These are phyloP conservation scores for Huso huso DNA, from an alignment of 2,797 vertebrate genomes.

Conservation along the genomic window DNA sequence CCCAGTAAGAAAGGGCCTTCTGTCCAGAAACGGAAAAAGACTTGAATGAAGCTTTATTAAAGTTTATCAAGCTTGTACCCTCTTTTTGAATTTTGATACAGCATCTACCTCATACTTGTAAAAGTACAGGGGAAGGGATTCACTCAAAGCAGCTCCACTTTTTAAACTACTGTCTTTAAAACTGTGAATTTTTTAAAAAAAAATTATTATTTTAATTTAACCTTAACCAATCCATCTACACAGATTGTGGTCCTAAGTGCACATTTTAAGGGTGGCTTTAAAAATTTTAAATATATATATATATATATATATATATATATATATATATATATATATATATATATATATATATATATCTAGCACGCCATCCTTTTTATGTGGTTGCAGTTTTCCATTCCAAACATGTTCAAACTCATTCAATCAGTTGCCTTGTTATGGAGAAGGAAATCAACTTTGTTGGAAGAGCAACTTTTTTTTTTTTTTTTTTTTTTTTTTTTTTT, in stretches of 20 bases:
- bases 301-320: too few species aligned
- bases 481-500: too few species aligned
- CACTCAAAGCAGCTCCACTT: constrained; percentile 49
- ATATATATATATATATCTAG: too few species aligned
- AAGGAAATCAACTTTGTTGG: not conserved
- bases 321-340: too few species aligned
- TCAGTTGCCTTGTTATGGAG: constrained; percentile 1
- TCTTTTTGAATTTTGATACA: not conserved
- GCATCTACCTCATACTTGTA: constrained; percentile 68
- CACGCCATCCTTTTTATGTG: not conserved
- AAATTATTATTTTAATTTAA: not conserved
- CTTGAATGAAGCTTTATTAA: constrained; percentile 43
- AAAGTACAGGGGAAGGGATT: constrained; percentile 55
- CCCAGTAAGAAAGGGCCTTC: constrained; percentile 69
- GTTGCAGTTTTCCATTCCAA: not conserved
- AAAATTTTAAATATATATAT: too few species aligned
- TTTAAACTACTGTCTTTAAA: constrained; percentile 67
- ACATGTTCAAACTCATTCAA: not conserved
- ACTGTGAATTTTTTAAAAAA: constrained; percentile 55
- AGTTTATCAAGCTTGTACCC: constrained; percentile 3
- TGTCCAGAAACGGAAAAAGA: constrained; percentile 72
- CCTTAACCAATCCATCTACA: constrained; percentile 9
- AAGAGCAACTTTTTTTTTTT: not conserved
- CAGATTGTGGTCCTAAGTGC: constrained; percentile 2
- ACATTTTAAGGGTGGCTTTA: not conserved